phyloP scores from a whole-genome alignment of 2,888 invertebrate genomes.

The Clepsis dumicolana region DNA sequence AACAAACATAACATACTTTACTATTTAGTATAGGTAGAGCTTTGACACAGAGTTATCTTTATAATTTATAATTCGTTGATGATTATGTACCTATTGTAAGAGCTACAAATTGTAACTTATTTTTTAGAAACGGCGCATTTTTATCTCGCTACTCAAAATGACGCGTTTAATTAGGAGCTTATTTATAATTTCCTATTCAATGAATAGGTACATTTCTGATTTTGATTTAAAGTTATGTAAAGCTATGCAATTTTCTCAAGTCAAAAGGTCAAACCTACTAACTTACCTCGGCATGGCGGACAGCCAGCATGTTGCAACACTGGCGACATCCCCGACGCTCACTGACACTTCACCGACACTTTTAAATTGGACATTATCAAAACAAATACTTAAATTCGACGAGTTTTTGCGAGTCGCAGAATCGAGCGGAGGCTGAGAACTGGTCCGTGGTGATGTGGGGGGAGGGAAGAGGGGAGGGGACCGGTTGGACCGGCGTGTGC shows the following conservation, averaged over 20 bases:
- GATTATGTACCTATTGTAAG: too few relatives aligned
- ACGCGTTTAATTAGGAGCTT: too few relatives aligned
- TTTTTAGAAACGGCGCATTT: too few relatives aligned
- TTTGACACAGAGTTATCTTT: too few relatives aligned
- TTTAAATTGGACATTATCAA: constrained; percentile 38
- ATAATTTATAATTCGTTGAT: too few relatives aligned
- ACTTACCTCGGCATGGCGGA: constrained; percentile 76
- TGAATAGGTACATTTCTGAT: too few relatives aligned
- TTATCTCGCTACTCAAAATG: too few relatives aligned
- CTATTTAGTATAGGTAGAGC: too few relatives aligned
- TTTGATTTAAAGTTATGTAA: neutral
- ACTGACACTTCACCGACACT: constrained; percentile 47
- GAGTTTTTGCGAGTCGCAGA: constrained; percentile 43
- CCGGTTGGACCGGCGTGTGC: constrained; percentile 42
- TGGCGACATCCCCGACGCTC: constrained; percentile 59
- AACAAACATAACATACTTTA: too few relatives aligned
- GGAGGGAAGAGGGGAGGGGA: constrained; percentile 32
- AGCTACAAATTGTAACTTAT: too few relatives aligned
- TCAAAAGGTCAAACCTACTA: constrained; percentile 46
- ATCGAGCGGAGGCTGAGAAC: constrained; percentile 20
- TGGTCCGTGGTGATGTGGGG: constrained; percentile 14
- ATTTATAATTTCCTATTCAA: too few relatives aligned
- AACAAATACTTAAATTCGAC: constrained; percentile 35
- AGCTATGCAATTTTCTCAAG: neutral
- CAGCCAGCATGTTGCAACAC: constrained; percentile 64